A percentile compares a stretch with the other conserved stretches of the same genome.
These are phyloP conservation scores for Peromyscus melanophrys DNA, from an alignment of 2,797 vertebrate genomes.

Conservation along the genomic window DNA sequence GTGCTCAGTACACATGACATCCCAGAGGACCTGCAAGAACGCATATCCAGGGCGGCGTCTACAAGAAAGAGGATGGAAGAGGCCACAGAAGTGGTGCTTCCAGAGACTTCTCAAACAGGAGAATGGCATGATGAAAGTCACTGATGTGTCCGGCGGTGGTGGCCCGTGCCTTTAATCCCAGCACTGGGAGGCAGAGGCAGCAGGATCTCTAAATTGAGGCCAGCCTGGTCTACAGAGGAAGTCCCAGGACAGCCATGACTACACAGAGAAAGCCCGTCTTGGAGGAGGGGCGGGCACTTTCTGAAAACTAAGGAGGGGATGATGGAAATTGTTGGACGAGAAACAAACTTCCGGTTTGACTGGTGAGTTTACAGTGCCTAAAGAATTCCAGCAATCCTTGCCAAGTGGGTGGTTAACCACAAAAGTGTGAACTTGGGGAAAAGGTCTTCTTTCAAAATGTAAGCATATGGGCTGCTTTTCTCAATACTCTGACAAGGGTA, in stretches of 20 bases:
- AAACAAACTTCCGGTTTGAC: conserved; percentile 6
- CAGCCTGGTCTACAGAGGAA: neutral
- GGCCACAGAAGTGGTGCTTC: neutral
- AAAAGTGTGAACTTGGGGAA: neutral
- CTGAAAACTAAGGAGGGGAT: neutral
- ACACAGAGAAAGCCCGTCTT: neutral
- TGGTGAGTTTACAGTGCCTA: neutral
- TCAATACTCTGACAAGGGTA: neutral
- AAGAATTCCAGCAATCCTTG: neutral
- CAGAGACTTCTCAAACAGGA: conserved; percentile 12
- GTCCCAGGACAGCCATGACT: neutral
- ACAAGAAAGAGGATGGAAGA: neutral
- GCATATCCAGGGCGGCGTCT: neutral
- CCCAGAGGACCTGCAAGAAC: neutral
- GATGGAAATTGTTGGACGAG: neutral
- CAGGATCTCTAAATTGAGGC: neutral
- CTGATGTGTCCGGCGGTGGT: neutral
- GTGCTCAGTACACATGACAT: neutral
- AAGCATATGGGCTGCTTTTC: neutral
- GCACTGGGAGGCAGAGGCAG: neutral
- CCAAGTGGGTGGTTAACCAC: neutral
- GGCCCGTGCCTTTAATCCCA: neutral
- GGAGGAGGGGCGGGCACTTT: neutral
- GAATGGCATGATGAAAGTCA: neutral
- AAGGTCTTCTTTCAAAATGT: neutral